Conservation (phyloP, 2,113 vertebrate genomes). For the Tupaia tana region DNA sequence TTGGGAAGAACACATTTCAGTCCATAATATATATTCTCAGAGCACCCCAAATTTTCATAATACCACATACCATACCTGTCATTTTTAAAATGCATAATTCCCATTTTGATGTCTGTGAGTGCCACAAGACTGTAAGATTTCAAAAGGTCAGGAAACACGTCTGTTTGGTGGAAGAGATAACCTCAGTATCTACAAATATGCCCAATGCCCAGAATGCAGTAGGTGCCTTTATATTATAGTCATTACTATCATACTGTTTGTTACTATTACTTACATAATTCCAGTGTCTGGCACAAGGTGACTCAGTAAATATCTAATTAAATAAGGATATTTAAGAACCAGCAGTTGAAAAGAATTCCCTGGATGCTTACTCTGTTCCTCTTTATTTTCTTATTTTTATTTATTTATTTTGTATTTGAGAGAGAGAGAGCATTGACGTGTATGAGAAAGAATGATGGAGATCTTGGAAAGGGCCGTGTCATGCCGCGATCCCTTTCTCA, state of each 20-base stretch:
- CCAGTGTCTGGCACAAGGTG: not conserved
- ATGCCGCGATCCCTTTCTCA: too few species aligned
- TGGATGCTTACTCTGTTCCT: too few species aligned
- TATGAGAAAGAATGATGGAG: too few species aligned
- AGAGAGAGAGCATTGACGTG: too few species aligned
- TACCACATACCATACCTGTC: not conserved
- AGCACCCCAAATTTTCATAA: not conserved
- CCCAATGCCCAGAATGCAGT: not conserved
- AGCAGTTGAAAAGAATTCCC: not conserved
- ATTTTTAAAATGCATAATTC: not conserved
- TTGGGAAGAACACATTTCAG: not conserved
- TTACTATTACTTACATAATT: not conserved
- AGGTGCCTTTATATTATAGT: not conserved
- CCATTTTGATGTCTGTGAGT: not conserved
- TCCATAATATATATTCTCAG: not conserved
- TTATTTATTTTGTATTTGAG: too few species aligned
- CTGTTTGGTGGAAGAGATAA: not conserved
- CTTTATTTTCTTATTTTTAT: not conserved
- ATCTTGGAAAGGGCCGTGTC: too few species aligned
- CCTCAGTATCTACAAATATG: not conserved
- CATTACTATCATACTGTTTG: not conserved
- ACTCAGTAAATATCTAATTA: conserved; percentile 28
- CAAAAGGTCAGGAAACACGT: not conserved
- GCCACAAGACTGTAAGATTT: not conserved
- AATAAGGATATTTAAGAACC: not conserved